A percentile compares a stretch with the other conserved stretches of the same genome.
phyloP scores from a whole-genome alignment of 2,888 invertebrate species.

The Operophtera brumata region DNA sequence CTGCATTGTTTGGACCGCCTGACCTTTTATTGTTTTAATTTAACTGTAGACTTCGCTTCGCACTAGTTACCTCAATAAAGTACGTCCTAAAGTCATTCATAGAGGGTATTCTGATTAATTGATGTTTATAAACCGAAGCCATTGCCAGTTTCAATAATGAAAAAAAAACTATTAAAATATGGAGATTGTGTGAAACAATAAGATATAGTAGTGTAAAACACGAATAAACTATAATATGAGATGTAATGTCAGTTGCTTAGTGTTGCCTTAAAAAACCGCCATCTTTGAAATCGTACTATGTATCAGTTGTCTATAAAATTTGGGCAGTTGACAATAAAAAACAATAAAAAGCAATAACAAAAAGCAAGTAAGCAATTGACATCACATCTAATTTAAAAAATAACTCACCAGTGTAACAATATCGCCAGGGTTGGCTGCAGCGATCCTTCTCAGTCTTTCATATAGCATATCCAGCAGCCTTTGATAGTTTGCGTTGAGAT shows the following conservation, averaged over 20 bases:
- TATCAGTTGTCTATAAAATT: too few relatives aligned
- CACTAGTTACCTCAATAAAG: slow-evolving; percentile 10
- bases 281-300: not conserved
- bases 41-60: not conserved
- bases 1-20: not conserved
- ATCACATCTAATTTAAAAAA: slow-evolving; percentile 17
- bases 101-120: slow-evolving; percentile 18
- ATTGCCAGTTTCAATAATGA: slow-evolving; percentile 9
- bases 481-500: slow-evolving; percentile 89
- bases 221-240: not conserved
- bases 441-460: slow-evolving; percentile 84
- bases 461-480: slow-evolving; percentile 85
- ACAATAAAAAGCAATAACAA: too few relatives aligned
- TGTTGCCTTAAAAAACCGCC: slow-evolving; percentile 3
- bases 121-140: not conserved
- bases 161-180: not conserved
- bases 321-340: too few relatives aligned
- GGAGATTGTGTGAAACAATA: slow-evolving; percentile 16
- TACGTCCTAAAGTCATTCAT: not conserved
- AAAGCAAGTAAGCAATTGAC: too few relatives aligned
- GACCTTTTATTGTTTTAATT: too few relatives aligned
- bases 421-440: slow-evolving; percentile 85
- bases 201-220: not conserved
- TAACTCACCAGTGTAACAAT: slow-evolving; percentile 86
- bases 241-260: slow-evolving; percentile 17